Conservation (phyloP, 2,113 vertebrate species). For the Rhegmatorhina hoffmannsi region DNA sequence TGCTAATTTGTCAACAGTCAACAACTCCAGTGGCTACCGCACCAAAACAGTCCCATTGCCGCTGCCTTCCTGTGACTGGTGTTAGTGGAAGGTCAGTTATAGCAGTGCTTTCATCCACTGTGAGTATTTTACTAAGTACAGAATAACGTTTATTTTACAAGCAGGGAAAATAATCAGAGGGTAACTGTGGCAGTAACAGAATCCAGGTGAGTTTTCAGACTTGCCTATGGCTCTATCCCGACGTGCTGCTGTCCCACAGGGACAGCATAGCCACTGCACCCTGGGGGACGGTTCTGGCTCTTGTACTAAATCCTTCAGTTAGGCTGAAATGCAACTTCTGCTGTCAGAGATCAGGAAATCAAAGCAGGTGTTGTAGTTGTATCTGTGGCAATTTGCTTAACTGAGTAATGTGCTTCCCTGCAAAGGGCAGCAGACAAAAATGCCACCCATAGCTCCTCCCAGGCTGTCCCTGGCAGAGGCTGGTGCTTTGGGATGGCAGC, state of each 20-base stretch:
- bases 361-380: neutral
- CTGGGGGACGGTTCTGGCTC: neutral
- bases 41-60: rapidly evolving
- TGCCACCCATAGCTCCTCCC: rapidly evolving
- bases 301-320: neutral
- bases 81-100: neutral
- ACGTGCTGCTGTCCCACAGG: rapidly evolving
- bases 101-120: neutral
- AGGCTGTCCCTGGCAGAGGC: neutral
- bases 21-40: neutral
- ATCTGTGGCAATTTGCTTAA: neutral
- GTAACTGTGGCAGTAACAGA: neutral
- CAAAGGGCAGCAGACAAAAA: neutral
- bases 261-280: neutral
- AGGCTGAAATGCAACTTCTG: neutral
- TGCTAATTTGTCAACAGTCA: constrained; percentile 42
- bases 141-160: neutral
- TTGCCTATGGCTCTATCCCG: rapidly evolving
- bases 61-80: rapidly evolving
- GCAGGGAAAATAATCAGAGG: neutral
- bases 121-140: neutral
- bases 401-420: neutral
- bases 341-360: neutral
- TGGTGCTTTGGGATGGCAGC: rapidly evolving
- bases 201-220: neutral